phyloP scores from a whole-genome alignment of 2,888 invertebrate species.

The Coleophora flavipennella region DNA sequence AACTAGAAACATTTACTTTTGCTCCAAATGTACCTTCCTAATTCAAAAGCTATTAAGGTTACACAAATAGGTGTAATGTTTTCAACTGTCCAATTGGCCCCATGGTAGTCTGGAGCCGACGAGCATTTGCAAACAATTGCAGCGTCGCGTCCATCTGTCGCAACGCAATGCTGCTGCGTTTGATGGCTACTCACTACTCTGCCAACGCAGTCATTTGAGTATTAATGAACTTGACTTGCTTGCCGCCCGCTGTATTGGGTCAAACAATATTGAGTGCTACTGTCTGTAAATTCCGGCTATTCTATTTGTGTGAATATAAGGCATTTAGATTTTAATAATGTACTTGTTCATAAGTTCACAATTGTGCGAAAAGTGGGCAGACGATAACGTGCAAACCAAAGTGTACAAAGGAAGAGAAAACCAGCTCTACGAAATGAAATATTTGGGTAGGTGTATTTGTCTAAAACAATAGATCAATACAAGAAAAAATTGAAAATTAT shows the following conservation, averaged over 20 bases:
- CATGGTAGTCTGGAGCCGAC: not conserved
- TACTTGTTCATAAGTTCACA: constrained; percentile 10
- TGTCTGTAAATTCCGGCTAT: no score
- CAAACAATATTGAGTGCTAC: no score
- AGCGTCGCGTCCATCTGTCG: constrained; percentile 1
- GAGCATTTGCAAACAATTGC: constrained; percentile 7
- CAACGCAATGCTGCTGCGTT: not conserved
- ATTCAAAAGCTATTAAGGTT: no score
- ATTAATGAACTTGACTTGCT: no score
- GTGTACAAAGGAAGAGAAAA: not conserved
- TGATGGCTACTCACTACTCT: not conserved
- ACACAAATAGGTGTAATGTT: no score
- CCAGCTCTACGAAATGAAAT: not conserved
- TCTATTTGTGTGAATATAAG: no score
- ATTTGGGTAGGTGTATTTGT: constrained; percentile 2
- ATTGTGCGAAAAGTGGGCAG: constrained; percentile 32
- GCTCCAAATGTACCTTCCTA: not conserved
- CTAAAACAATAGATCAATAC: no score
- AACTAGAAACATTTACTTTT: no score
- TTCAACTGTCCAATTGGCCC: not conserved
- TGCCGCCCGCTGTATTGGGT: no score
- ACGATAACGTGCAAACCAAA: constrained; percentile 15
- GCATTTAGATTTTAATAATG: not conserved
- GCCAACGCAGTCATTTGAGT: no score
- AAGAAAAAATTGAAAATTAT: no score